These are phyloP conservation scores for Syncerus caffer DNA, from an alignment of 2,797 vertebrate species.

Conservation along the genomic window DNA sequence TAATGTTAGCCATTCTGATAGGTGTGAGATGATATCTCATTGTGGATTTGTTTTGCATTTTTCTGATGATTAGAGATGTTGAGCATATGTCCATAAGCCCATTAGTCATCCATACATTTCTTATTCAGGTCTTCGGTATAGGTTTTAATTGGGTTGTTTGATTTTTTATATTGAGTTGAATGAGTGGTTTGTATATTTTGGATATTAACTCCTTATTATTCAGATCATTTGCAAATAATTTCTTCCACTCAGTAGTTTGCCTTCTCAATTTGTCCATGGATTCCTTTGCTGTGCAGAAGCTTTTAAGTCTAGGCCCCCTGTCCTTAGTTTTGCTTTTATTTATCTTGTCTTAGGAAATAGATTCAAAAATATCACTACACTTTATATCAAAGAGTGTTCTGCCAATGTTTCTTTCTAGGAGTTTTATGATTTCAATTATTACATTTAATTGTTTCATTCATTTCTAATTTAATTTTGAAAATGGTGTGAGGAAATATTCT, in stretches of 20 bases:
- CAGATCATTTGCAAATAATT: neutral
- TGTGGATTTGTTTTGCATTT: neutral
- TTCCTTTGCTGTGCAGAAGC: neutral
- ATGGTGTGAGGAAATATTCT: too few relatives aligned
- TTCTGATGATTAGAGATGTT: neutral
- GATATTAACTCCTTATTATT: neutral
- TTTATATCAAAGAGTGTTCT: neutral
- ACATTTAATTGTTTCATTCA: neutral
- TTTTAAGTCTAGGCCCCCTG: neutral
- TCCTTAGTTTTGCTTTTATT: neutral
- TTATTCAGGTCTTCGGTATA: neutral
- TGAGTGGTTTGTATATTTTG: neutral
- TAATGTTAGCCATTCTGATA: neutral
- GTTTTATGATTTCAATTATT: neutral
- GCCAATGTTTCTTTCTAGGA: neutral
- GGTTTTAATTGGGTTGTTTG: neutral
- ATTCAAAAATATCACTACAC: neutral
- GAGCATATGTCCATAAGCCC: neutral
- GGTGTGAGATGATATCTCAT: neutral
- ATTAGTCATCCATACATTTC: neutral
- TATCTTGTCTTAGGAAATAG: neutral
- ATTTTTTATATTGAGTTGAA: neutral
- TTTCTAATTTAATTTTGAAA: neutral
- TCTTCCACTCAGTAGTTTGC: neutral
- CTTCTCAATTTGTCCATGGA: neutral